Evolutionary conservation across 2,888 invertebrate genomes (phyloP).

Genomic region (Watsonalla binaria): DNA sequence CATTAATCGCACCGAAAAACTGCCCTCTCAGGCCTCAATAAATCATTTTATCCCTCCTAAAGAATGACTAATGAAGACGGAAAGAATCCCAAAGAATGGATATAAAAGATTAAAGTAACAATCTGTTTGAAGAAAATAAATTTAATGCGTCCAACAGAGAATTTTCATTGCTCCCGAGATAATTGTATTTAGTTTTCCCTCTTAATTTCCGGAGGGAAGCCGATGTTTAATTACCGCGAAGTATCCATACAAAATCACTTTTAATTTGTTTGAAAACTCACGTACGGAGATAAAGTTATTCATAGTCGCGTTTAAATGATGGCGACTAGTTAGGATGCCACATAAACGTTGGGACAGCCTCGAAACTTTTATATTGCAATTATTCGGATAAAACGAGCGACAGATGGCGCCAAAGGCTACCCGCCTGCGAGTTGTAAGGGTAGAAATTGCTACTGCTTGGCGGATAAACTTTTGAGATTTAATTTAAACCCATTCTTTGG

Average conservation of each 20-base stretch:
- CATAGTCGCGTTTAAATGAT: constrained; percentile 21
- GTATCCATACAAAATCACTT: not conserved
- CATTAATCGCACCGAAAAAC: constrained; percentile 37
- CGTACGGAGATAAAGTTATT: constrained; percentile 9
- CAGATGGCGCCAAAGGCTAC: constrained; percentile 30
- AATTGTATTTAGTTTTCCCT: constrained; percentile 16
- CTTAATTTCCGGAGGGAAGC: constrained; percentile 7
- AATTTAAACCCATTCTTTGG: constrained; percentile 11
- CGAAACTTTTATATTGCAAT: constrained; percentile 36
- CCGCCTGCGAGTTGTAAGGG: constrained; percentile 6
- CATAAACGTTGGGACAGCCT: constrained; percentile 18
- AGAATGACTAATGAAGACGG: constrained; percentile 63
- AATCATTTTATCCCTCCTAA: constrained; percentile 63
- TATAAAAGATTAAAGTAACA: constrained; percentile 58
- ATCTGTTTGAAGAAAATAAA: constrained; percentile 37
- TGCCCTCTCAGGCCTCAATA: constrained; percentile 40
- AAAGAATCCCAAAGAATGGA: constrained; percentile 40
- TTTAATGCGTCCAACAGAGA: constrained; percentile 23
- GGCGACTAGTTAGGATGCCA: constrained; percentile 18
- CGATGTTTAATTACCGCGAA: constrained; percentile 1
- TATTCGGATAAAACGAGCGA: constrained; percentile 26
- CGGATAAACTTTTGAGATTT: constrained; percentile 16
- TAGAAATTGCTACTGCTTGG: constrained; percentile 6
- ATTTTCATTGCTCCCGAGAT: constrained; percentile 12
- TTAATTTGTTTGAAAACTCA: not conserved